Evolutionary conservation across 1,140 invertebrate genomes (phyloP).

Genomic region (Euura lappo): DNA sequence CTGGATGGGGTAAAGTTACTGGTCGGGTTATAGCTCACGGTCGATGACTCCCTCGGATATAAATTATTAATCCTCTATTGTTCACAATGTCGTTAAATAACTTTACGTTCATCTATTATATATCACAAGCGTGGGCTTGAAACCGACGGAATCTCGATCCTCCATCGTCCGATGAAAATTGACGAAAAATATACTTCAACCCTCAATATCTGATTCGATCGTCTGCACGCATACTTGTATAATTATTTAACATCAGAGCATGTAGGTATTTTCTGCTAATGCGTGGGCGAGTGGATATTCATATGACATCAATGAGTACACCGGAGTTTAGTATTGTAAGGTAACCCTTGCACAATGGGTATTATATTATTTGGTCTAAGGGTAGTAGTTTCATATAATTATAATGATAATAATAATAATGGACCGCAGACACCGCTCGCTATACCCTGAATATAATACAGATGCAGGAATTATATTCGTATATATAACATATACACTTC

Average conservation of each 20-base stretch:
- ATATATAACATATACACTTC: background rate
- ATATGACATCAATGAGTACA: background rate
- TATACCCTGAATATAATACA: background rate
- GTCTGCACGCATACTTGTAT: too few species aligned
- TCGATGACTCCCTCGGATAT: slow-evolving; percentile 37
- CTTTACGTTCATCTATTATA: background rate
- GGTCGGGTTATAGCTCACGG: slow-evolving; percentile 34
- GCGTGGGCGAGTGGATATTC: background rate
- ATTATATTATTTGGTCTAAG: background rate
- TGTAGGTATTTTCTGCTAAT: background rate
- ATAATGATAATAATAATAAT: background rate
- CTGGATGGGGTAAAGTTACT: slow-evolving; percentile 29
- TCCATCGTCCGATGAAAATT: background rate
- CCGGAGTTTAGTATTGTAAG: background rate
- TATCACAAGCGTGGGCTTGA: background rate
- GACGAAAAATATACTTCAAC: background rate
- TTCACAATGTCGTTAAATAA: slow-evolving; percentile 49
- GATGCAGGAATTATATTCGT: background rate
- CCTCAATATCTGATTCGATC: too few species aligned
- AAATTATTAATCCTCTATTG: slow-evolving; percentile 55
- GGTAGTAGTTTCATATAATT: background rate
- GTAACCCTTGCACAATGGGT: slow-evolving; percentile 4
- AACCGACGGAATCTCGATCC: background rate
- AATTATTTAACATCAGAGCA: background rate
- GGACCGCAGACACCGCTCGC: background rate